Percentiles rank a stretch among this genome's conserved stretches.
Evolutionary conservation across 2,797 vertebrate species (phyloP).

Genomic region (Intellagama lesueurii): DNA sequence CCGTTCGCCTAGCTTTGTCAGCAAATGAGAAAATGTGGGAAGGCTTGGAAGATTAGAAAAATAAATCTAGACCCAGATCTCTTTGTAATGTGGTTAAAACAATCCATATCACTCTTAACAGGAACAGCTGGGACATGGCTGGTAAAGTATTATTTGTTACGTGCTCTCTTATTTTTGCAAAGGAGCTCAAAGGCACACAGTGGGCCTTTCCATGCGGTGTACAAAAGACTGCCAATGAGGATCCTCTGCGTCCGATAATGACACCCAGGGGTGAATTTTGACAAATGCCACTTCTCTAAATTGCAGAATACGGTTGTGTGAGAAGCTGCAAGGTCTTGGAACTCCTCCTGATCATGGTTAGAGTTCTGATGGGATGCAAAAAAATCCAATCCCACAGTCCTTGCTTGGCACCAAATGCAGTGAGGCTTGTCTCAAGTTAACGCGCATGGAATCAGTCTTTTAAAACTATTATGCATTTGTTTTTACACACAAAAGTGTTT

Average conservation of each 20-base stretch:
- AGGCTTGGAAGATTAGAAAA: constrained; percentile 37
- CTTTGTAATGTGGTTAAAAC: constrained; percentile 17
- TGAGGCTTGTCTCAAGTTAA: not conserved
- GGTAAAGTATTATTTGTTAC: not conserved
- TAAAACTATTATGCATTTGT: not conserved
- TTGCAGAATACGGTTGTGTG: too few species aligned
- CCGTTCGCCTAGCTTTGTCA: constrained; percentile 18
- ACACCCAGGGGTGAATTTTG: too few species aligned
- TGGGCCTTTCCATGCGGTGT: too few species aligned
- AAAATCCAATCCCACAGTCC: not conserved
- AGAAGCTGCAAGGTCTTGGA: too few species aligned
- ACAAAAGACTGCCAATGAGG: too few species aligned
- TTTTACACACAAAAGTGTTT: not conserved
- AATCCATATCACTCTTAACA: constrained; percentile 35
- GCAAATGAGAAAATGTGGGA: constrained; percentile 56
- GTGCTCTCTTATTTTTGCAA: too few species aligned
- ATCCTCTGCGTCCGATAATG: too few species aligned
- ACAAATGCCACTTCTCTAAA: too few species aligned
- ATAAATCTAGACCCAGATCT: constrained; percentile 19
- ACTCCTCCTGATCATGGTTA: too few species aligned
- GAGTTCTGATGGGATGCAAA: not conserved
- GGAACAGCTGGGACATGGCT: constrained; percentile 31
- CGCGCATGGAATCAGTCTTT: not conserved
- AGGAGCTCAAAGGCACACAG: too few species aligned
- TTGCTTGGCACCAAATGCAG: not conserved